Conservation (phyloP, 2,888 invertebrate genomes). For the Tuta absoluta region DNA sequence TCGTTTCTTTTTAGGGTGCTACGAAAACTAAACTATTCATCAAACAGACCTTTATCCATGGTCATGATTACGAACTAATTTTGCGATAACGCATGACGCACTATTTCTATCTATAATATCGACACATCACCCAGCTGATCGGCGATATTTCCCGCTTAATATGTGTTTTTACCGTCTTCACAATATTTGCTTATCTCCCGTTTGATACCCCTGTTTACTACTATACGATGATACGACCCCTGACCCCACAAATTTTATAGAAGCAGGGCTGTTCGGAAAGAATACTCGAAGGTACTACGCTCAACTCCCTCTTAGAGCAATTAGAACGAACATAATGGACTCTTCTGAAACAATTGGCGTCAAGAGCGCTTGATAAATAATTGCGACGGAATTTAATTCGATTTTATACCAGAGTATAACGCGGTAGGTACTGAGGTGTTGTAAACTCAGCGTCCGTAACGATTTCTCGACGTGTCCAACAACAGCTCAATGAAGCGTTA, state of each 20-base stretch:
- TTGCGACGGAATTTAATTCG: not conserved
- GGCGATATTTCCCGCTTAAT: not conserved
- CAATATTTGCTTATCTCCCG: not conserved
- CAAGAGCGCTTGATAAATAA: slow-evolving; percentile 2
- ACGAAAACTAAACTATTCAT: too few relatives aligned
- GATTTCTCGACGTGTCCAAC: slow-evolving; percentile 6
- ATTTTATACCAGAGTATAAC: not conserved
- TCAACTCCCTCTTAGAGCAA: not conserved
- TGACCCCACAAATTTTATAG: not conserved
- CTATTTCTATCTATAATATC: not conserved
- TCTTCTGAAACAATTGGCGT: not conserved
- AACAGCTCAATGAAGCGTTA: slow-evolving; percentile 19
- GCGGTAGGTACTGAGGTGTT: not conserved
- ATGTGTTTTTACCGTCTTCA: not conserved
- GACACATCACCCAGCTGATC: slow-evolving; percentile 1
- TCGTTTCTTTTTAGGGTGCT: not conserved
- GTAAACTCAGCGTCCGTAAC: slow-evolving; percentile 5
- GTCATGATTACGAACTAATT: too few relatives aligned
- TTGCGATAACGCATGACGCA: not conserved
- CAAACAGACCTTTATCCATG: too few relatives aligned
- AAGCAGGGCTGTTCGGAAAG: slow-evolving; percentile 7
- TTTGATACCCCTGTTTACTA: slow-evolving; percentile 4
- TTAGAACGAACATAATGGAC: slow-evolving; percentile 1
- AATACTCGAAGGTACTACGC: not conserved
- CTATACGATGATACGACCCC: slow-evolving; percentile 1